Evolutionary conservation across 2,888 invertebrate species (phyloP), one percentile per base, ranked within the genome.

Genomic region (Hypsopygia costalis): DNA sequence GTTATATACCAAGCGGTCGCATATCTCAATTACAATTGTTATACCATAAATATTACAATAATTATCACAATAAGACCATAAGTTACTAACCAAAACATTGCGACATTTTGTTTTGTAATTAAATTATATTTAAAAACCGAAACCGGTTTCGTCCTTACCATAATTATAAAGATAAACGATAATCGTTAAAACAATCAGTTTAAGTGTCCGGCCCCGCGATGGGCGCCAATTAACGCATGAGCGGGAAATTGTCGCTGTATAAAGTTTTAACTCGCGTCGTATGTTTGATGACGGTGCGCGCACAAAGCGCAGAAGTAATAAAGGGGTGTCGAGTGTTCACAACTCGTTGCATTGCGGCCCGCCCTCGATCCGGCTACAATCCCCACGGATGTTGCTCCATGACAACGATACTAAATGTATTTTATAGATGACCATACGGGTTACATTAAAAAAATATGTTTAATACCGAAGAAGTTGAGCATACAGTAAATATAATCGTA

Each of bases 231-330:
- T 59, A 63, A 69, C n/a, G 22, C n/a, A 31, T n/a, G 59, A 53
- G 64, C 63, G 65, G 57, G 63, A 75, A 78, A 75, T 73, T 64
- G 58, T 51, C 63, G 62, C 62, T 65, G 65, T 69, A 62, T 72
- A 62, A 70, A 76, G 75, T 75, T 82, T 85, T 81, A 81, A 82
- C 81, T 81, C 69, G 65, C 69, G 67, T 59, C 75, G 74, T 74
- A 73, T 75, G 80, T 66, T 74, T 69, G 73, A 76, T 78, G 71
- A 68, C 68, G 74, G 70, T 62, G 71, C 52, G 54, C 49, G 53
- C 64, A 76, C 79, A 82, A 82, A 81, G 82, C 71, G 78, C 75
- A 75, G 69, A 73, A 77, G 81, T 80, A 81, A 81, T 85, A 81
- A 82, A 81, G 76, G 83, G 83, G 82, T 77, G 80, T 80, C 73